Evolutionary conservation across 2,797 vertebrate genomes (phyloP).

Genomic region (Peromyscus attwateri): DNA sequence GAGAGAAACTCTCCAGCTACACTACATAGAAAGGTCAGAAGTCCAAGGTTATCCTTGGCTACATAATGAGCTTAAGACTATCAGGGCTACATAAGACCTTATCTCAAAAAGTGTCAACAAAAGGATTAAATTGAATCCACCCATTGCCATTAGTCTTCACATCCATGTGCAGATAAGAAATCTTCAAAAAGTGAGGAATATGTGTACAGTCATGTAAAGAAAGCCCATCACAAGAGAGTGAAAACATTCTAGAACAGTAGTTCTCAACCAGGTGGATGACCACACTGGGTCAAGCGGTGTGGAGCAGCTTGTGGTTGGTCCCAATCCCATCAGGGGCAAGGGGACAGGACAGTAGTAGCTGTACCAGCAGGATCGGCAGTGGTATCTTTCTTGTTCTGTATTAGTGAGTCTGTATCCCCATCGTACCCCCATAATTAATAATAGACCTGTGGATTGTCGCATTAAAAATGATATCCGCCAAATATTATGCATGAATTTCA

Average conservation of each 20-base stretch:
- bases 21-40: too few species aligned
- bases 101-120: background rate
- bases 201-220: background rate
- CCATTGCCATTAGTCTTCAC: background rate
- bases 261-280: background rate
- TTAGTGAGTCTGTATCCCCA: too few species aligned
- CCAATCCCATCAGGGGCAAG: too few species aligned
- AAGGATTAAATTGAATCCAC: background rate
- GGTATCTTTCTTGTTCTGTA: too few species aligned
- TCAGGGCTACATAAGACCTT: background rate
- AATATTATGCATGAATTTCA: background rate
- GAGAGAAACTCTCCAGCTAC: too few species aligned
- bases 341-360: too few species aligned
- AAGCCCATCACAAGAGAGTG: background rate
- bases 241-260: background rate
- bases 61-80: background rate
- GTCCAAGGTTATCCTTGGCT: background rate
- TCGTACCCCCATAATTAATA: too few species aligned
- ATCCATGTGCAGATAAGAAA: accelerated
- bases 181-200: background rate
- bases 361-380: too few species aligned
- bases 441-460: too few species aligned
- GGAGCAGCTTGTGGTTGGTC: too few species aligned
- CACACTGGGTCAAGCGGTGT: too few species aligned
- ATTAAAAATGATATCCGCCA: background rate